phyloP scores from a whole-genome alignment of 2,113 vertebrate genomes.

The Sitta europaea region DNA sequence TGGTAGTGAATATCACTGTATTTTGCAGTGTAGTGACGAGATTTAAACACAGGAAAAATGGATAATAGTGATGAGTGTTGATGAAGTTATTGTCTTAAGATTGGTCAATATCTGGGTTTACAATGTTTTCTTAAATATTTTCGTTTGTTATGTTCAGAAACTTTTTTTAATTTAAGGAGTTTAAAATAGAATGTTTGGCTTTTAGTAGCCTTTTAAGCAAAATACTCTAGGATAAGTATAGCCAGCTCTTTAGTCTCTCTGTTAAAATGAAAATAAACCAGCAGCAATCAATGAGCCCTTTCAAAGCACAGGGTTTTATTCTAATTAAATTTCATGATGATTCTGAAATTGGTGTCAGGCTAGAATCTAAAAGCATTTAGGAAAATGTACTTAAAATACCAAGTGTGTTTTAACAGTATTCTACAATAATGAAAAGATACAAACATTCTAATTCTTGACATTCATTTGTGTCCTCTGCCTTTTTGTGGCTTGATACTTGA shows the following conservation, averaged over 20 bases:
- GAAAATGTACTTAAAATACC: not conserved
- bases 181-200: constrained; percentile 4
- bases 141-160: constrained; percentile 51
- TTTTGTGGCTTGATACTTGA: not conserved
- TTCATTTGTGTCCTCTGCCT: not conserved
- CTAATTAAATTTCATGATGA: constrained; percentile 57
- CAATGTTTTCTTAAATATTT: constrained; percentile 44
- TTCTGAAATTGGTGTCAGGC: constrained; percentile 9
- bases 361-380: not conserved
- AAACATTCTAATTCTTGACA: not conserved
- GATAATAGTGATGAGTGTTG: not conserved
- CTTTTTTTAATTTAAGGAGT: constrained; percentile 45
- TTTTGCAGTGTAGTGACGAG: not conserved
- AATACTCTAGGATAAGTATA: constrained; percentile 46
- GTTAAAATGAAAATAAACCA: constrained; percentile 16
- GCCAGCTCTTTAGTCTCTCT: not conserved
- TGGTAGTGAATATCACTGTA: not conserved
- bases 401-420: not conserved
- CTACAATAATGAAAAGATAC: not conserved
- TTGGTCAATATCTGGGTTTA: constrained; percentile 41
- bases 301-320: constrained; percentile 5
- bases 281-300: not conserved
- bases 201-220: not conserved
- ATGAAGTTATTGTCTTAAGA: not conserved
- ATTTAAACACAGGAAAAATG: not conserved